Percentiles rank a stretch among this genome's conserved stretches.
Conservation (phyloP, 2,113 vertebrate genomes). For the Dascyllus trimaculatus region DNA sequence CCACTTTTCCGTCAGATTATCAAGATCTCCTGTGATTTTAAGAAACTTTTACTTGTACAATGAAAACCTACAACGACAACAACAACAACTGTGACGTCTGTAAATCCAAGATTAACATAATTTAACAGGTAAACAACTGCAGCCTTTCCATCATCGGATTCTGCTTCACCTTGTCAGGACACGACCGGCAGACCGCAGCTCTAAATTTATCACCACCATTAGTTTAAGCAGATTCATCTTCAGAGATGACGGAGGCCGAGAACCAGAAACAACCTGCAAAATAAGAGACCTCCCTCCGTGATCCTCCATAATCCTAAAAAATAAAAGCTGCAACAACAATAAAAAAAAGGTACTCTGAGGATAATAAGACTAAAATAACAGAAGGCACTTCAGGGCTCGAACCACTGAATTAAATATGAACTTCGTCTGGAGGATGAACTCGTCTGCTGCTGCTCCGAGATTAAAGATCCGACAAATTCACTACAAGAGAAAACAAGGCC, state of each 20-base stretch:
- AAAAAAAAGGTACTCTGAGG: neutral
- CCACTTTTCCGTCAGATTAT: too few species aligned
- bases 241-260: too few species aligned
- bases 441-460: constrained; percentile 22
- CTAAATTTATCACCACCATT: neutral
- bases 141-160: too few species aligned
- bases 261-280: too few species aligned
- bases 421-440: constrained; percentile 44
- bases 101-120: too few species aligned
- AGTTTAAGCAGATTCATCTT: neutral
- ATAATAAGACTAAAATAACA: constrained; percentile 46
- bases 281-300: neutral
- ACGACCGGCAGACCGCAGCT: neutral
- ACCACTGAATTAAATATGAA: constrained; percentile 57
- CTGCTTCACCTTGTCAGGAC: neutral
- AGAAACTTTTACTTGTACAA: too few species aligned
- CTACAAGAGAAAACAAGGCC: neutral
- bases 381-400: constrained; percentile 21
- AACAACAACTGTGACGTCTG: too few species aligned
- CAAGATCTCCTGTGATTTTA: too few species aligned
- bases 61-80: too few species aligned
- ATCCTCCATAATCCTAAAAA: neutral
- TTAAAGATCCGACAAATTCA: constrained; percentile 39
- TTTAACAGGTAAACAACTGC: too few species aligned
- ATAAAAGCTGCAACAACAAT: constrained; percentile 1